A percentile compares a stretch with the other conserved stretches of the same genome.
Conservation (phyloP, 2,797 vertebrate species). For the Sebastes goodei region DNA sequence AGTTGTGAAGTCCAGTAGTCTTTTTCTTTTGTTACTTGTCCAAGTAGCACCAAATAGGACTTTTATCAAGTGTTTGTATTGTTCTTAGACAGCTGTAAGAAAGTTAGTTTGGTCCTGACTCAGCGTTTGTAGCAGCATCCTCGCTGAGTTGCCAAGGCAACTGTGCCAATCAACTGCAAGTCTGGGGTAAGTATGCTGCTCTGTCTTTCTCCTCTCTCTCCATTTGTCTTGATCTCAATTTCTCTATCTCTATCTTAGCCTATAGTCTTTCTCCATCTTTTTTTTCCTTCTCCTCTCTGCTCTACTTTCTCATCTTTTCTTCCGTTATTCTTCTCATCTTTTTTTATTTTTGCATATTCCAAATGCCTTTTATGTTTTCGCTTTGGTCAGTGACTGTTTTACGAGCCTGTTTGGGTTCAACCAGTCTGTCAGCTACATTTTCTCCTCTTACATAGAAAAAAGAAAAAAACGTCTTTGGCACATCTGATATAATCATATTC, state of each 20-base stretch:
- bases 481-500: background rate
- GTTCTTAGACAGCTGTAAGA: background rate
- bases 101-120: slow-evolving; percentile 43
- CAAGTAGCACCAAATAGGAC: background rate
- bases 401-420: background rate
- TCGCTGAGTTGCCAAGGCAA: slow-evolving; percentile 74
- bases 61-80: background rate
- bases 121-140: slow-evolving; percentile 64
- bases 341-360: background rate
- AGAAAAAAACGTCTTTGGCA: background rate
- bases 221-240: background rate
- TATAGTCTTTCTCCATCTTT: background rate
- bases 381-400: slow-evolving; percentile 1
- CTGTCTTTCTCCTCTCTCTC: slow-evolving; percentile 6
- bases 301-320: background rate
- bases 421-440: background rate
- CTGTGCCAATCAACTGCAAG: slow-evolving; percentile 51
- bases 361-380: background rate
- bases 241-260: background rate
- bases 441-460: background rate
- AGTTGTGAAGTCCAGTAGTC: background rate
- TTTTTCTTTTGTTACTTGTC: background rate
- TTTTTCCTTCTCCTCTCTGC: background rate
- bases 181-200: slow-evolving; percentile 73
- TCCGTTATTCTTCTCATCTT: background rate